A percentile compares a stretch with the other conserved stretches of the same genome.
These are phyloP conservation scores for Empis livida DNA, from an alignment of 2,888 invertebrate genomes.

Conservation along the genomic window DNA sequence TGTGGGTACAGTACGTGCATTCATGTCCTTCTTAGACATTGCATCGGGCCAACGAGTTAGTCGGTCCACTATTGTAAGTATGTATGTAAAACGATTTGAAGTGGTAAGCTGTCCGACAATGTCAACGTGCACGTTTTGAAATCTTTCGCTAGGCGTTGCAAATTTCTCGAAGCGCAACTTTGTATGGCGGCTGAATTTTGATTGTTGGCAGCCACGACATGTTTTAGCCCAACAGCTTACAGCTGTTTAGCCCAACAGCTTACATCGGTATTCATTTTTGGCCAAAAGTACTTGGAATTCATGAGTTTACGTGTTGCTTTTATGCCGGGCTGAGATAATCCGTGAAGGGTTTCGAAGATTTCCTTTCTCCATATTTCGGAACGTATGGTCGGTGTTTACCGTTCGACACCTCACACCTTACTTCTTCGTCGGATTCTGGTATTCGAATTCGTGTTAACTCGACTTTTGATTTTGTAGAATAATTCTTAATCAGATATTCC, in stretches of 20 bases:
- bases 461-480: constrained; percentile 6
- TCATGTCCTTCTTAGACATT: not conserved
- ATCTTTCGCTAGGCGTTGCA: not conserved
- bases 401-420: not conserved
- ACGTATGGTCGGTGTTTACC: constrained; percentile 5
- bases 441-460: constrained; percentile 6
- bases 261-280: constrained; percentile 2
- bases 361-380: not conserved
- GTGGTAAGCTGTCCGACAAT: not conserved
- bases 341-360: constrained; percentile 2
- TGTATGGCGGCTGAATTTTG: constrained; percentile 7
- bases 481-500: constrained; percentile 5
- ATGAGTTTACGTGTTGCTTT: constrained; percentile 3
- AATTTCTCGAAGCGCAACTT: not conserved
- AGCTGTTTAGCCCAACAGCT: constrained; percentile 4
- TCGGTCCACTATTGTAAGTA: not conserved
- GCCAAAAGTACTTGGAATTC: constrained; percentile 3
- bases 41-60: not conserved
- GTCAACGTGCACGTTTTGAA: not conserved
- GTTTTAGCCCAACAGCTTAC: constrained; percentile 3
- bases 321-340: constrained; percentile 4
- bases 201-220: constrained; percentile 4
- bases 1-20: not conserved
- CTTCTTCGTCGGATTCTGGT: constrained; percentile 3
- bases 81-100: not conserved